Conservation (phyloP, 2,888 invertebrate genomes). For the Dicranocentrus wangi region DNA sequence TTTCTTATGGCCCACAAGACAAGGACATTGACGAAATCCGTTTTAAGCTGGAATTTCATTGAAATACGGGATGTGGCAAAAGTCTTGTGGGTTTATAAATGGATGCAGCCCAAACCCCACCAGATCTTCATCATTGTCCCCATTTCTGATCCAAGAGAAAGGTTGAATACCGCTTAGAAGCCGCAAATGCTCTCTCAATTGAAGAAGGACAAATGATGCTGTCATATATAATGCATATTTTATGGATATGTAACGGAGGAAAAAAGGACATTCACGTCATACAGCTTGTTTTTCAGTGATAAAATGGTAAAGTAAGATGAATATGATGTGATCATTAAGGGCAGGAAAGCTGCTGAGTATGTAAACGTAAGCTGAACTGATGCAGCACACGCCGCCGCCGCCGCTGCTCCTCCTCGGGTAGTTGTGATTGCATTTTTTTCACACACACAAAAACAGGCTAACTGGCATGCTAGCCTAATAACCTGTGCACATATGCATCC, state of each 20-base stretch:
- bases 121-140: slow-evolving; percentile 18
- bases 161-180: background rate
- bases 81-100: no score
- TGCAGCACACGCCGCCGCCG: background rate
- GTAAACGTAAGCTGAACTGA: background rate
- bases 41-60: no score
- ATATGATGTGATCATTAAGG: slow-evolving; percentile 55
- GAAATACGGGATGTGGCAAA: no score
- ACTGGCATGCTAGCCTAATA: background rate
- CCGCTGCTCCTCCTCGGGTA: no score
- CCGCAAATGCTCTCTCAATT: slow-evolving; percentile 35
- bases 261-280: slow-evolving; percentile 38
- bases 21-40: no score
- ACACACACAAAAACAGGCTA: background rate
- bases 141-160: slow-evolving; percentile 14
- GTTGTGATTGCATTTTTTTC: slow-evolving; percentile 9
- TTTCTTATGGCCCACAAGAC: no score
- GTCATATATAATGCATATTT: slow-evolving; percentile 52
- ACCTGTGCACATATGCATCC: background rate
- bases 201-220: slow-evolving; percentile 57
- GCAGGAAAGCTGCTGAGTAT: slow-evolving; percentile 30
- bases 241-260: slow-evolving; percentile 37
- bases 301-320: slow-evolving; percentile 47
- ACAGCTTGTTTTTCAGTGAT: slow-evolving; percentile 38
- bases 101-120: no score